These are phyloP conservation scores for Patella vulgata DNA, from an alignment of 1,140 invertebrate genomes.

Conservation along the genomic window DNA sequence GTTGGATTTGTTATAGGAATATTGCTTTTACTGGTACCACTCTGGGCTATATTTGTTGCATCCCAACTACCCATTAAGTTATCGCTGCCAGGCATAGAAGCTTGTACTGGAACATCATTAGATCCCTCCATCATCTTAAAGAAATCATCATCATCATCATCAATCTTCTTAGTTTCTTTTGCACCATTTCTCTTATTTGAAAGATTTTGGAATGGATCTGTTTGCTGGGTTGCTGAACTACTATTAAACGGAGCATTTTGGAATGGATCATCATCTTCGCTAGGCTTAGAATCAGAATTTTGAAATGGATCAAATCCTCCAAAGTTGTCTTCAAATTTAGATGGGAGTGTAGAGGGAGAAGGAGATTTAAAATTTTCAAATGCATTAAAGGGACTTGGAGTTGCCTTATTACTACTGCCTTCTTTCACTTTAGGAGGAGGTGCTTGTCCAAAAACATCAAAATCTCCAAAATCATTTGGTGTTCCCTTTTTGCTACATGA, in stretches of 20 bases:
- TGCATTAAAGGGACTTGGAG: constrained; percentile 38
- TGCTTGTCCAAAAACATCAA: not conserved
- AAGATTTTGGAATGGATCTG: not conserved
- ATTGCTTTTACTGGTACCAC: constrained; percentile 4
- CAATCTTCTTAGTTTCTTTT: not conserved
- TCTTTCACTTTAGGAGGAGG: no score
- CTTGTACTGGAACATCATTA: not conserved
- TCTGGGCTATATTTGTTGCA: constrained; percentile 32
- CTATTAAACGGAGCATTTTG: not conserved
- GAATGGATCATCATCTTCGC: constrained; percentile 3
- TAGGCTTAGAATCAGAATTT: constrained; percentile 19
- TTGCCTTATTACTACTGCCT: not conserved
- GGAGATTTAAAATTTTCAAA: constrained; percentile 29
- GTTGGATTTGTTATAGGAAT: not conserved
- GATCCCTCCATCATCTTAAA: constrained; percentile 44
- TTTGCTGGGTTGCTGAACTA: constrained; percentile 41
- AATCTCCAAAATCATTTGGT: not conserved
- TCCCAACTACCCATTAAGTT: constrained; percentile 62
- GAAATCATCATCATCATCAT: constrained; percentile 41
- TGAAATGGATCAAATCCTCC: constrained; percentile 53
- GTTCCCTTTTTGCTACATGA: not conserved
- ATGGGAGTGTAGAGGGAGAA: not conserved
- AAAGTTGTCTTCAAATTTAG: not conserved
- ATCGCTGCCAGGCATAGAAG: constrained; percentile 16
- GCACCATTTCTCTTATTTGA: constrained; percentile 2